Evolutionary conservation across 1,140 invertebrate species (phyloP).

Genomic region (Drosophila malerkotliana): DNA sequence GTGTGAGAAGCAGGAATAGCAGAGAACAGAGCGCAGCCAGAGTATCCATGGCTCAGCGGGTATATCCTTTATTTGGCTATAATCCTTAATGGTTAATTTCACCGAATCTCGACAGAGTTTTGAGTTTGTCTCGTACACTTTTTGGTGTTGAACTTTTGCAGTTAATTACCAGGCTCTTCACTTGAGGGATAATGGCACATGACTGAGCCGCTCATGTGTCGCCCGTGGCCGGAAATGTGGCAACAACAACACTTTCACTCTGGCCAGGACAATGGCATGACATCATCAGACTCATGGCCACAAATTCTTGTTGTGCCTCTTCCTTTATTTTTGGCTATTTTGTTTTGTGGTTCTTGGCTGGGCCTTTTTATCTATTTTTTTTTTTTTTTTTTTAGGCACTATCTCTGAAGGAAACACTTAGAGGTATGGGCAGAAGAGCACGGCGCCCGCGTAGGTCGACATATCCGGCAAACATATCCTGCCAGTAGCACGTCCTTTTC

Average conservation of each 20-base stretch:
- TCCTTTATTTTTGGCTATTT: conserved; percentile 19
- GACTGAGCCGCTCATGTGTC: conserved; percentile 64
- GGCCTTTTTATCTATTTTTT: conserved; percentile 30
- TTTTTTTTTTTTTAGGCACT: conserved; percentile 31
- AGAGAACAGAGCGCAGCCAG: conserved; percentile 48
- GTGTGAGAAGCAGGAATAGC: conserved; percentile 45
- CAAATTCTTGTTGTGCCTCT: conserved; percentile 48
- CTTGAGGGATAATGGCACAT: conserved; percentile 60
- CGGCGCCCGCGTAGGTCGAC: conserved; percentile 18
- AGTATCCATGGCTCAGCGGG: conserved; percentile 60
- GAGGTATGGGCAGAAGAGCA: neutral
- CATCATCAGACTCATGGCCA: conserved; percentile 63
- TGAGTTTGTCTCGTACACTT: conserved; percentile 28
- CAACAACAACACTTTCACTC: conserved; percentile 73
- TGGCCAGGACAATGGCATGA: conserved; percentile 55
- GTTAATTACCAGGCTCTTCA: conserved; percentile 50
- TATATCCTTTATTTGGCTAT: conserved; percentile 39
- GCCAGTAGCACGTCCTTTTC: conserved; percentile 27
- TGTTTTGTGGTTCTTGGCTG: conserved; percentile 25
- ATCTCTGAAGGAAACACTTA: conserved; percentile 37
- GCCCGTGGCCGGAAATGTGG: conserved; percentile 16
- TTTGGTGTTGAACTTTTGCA: conserved; percentile 16
- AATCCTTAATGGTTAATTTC: conserved; percentile 57
- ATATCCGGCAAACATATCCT: conserved; percentile 48
- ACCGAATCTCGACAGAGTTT: conserved; percentile 15